Evolutionary conservation across 2,797 vertebrate species (phyloP).

Genomic region (Acanthornis magna): DNA sequence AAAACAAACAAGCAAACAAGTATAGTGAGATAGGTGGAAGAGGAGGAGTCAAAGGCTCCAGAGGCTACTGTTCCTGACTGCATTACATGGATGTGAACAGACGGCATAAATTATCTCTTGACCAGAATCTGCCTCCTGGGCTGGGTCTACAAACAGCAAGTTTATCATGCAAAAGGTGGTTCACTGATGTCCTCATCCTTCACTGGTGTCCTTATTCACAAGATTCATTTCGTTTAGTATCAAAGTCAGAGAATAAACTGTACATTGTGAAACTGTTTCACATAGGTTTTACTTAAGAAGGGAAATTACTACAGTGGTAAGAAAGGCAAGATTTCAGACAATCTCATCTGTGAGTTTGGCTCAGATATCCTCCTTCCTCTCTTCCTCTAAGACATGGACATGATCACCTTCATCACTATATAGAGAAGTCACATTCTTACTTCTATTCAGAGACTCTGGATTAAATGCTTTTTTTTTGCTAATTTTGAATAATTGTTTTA

Average conservation of each 20-base stretch:
- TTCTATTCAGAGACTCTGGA: background rate
- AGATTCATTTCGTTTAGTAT: background rate
- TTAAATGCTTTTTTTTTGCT: background rate
- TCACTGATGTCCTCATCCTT: too few relatives aligned
- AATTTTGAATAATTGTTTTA: background rate
- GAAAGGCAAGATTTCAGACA: background rate
- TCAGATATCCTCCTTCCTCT: background rate
- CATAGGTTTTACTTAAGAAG: background rate
- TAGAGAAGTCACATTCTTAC: accelerated
- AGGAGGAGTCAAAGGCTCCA: background rate
- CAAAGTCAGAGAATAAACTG: background rate
- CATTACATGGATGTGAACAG: background rate
- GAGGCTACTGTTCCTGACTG: background rate
- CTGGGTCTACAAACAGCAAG: background rate
- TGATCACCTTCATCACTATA: background rate
- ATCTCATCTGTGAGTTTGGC: background rate
- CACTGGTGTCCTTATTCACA: background rate
- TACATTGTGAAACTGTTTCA: background rate
- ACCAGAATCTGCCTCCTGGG: background rate
- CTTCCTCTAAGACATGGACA: background rate
- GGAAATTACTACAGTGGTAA: background rate
- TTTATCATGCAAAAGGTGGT: background rate
- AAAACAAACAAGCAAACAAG: background rate
- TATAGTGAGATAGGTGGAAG: background rate
- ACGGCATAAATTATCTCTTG: background rate